Evolutionary conservation across 1,140 invertebrate genomes (phyloP), one percentile per base, ranked within the genome.

Genomic region (Ptiloglossa arizonensis): DNA sequence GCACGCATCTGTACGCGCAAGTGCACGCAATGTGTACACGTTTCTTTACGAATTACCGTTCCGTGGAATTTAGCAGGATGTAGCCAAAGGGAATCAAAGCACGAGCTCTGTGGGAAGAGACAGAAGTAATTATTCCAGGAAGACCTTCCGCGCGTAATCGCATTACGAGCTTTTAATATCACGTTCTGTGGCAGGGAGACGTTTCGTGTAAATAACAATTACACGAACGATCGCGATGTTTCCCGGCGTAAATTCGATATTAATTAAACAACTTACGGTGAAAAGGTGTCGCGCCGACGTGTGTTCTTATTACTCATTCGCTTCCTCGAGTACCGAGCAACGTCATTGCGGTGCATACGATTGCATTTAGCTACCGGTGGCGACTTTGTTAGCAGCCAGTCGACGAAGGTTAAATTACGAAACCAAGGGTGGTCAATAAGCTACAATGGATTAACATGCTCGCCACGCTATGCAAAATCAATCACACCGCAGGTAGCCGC

Each of bases 1-100:
- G 38, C 83, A 85, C 83, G 81, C 78, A 80, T 48, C 48, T 29
- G n/a, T n/a, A 77, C 75, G 57, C 75, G 54, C 1, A 15, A 1
- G 5, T n/a, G 4, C 66, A 83, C 70, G 76, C 81, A 83, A 79
- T 6, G 17, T 66, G 24, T 46, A 48, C 57, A 38, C 64, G 38
- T 67, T 70, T 66, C 41, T 46, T 38, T 50, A 38, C 52, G 59
- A 68, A 75, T 19, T 62, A n/a, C 9, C 62, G 13, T 38, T n/a
- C n/a, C 32, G 15, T 22, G 44, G 13, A 67, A 68, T 41, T 35
- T 56, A 62, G 63, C 67, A 50, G 44, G 13, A 15, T 48, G 19
- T 32, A 35, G 9, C 27, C 5, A 9, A 22, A 5, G 54, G 52
- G 27, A 80, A 83, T 84, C 67, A 59, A 80, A 84, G 63, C 66